Base-by-base conservation (phyloP, 2,888 invertebrate species). In the Mesoligia furuncula region DNA sequence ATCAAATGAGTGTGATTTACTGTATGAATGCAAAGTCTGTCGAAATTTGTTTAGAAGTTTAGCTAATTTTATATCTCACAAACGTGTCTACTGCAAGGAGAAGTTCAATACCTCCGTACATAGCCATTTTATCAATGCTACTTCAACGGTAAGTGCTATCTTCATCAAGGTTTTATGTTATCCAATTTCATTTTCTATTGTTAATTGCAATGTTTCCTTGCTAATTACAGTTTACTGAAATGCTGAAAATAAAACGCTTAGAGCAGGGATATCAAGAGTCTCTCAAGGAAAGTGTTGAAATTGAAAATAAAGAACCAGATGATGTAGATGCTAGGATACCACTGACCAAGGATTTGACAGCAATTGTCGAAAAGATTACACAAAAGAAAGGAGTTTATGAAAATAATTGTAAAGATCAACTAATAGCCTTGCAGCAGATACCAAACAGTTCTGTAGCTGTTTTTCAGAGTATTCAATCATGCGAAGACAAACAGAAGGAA, bases 21-120 rank as follows among this genome's bases (percentile, higher is more conserved):
- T 99, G 89, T 98, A 98, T 94, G 99, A 99, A 94, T 99, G 99
- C 94, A 98, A 98, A 93, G 97, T 98, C 36, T 99, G 99, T 92
- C 97, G 98, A 57, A 98, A 98, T 91, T 97, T 99, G 90, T 99
- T 99, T 93, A 97, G 99, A 87, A 98, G 98, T 92, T 95, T 99
- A 84, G 98, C 98, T 27, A 99, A 99, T 95, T 98, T 99, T 91
- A 97, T 99, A 87, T 98, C 98, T 57, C 99, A 99, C 93, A 99
- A 99, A 95, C 97, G 99, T 79, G 97, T 98, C 61, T 99, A 98
- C 93, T 99, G 99, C 91, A 97, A 94, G 86, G 97, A 97, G 77
- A 97, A 96, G 84, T 97, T 97, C 88, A 96, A 95, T 88, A 90
- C 95, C 69, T 93, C 94, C 6, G 80, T 94, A 75, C 96, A 96